Percentiles rank a stretch among this genome's conserved stretches.
phyloP scores from a whole-genome alignment of 2,797 vertebrate genomes.

The Tiaroga cobitis region DNA sequence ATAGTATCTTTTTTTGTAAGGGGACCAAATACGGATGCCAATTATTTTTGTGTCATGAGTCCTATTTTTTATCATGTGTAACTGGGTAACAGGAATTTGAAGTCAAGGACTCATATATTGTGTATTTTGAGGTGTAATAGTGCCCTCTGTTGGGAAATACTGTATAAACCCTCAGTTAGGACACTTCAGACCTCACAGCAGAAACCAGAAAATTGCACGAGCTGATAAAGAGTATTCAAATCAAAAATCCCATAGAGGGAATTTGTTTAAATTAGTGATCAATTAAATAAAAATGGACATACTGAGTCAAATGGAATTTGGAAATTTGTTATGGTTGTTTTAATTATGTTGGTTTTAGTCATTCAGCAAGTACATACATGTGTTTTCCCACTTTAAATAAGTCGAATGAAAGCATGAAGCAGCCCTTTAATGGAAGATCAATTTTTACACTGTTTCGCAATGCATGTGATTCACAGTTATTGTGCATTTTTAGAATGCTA shows the following conservation, averaged over 20 bases:
- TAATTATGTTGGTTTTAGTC: background rate
- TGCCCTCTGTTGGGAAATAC: slow-evolving; percentile 60
- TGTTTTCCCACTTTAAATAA: background rate
- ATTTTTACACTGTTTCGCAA: background rate
- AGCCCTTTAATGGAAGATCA: background rate
- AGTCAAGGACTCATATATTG: background rate
- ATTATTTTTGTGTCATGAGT: background rate
- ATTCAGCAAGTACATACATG: background rate
- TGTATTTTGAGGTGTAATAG: slow-evolving; percentile 54
- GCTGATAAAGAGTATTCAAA: background rate
- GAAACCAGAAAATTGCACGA: background rate
- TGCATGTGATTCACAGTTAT: background rate
- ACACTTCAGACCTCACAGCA: background rate
- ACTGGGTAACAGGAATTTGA: background rate
- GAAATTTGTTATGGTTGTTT: background rate
- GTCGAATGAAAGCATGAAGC: background rate
- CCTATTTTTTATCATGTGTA: background rate
- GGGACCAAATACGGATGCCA: background rate
- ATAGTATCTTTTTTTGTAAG: no score
- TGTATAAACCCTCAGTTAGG: background rate
- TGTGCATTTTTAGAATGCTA: background rate
- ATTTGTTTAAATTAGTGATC: background rate
- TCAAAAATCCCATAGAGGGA: background rate
- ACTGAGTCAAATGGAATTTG: background rate
- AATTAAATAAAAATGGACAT: background rate